Percentiles rank a stretch among this genome's conserved stretches.
Evolutionary conservation across 1,140 invertebrate species (phyloP).

Genomic region (Achatina immaculata): DNA sequence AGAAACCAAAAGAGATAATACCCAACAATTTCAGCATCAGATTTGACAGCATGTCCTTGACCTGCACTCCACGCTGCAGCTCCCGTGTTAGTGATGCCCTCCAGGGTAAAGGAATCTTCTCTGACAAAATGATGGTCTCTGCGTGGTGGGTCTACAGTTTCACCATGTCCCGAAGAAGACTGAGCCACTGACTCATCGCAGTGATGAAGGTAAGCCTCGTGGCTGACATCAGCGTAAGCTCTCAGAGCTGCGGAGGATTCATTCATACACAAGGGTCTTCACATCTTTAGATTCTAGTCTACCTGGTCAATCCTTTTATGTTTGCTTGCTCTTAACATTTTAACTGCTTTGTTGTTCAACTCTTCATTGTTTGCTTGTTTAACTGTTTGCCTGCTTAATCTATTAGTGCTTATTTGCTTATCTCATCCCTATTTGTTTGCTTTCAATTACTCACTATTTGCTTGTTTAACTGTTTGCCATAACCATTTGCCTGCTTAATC

Average conservation of each 20-base stretch:
- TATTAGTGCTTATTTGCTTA: no score
- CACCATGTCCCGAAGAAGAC: neutral
- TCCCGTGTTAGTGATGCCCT: neutral
- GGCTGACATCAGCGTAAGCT: constrained; percentile 55
- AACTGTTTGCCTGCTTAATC: no score
- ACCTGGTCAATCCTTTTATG: no score
- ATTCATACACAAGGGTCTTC: neutral
- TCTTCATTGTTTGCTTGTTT: no score
- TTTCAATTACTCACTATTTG: no score
- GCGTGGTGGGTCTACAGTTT: neutral
- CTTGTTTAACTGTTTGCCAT: no score
- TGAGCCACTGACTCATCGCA: constrained; percentile 12
- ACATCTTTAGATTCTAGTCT: neutral
- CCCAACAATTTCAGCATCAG: constrained; percentile 6
- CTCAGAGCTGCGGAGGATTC: constrained; percentile 52
- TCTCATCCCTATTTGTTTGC: no score
- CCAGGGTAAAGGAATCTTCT: neutral
- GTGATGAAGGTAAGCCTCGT: constrained; percentile 47
- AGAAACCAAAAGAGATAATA: neutral
- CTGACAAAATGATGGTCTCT: neutral
- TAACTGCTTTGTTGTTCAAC: no score
- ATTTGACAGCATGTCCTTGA: neutral
- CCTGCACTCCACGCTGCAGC: neutral
- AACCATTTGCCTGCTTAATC: no score
- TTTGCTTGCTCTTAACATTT: no score